These are phyloP conservation scores for Dermochelys coriacea DNA, from an alignment of 2,797 vertebrate genomes.

Conservation along the genomic window DNA sequence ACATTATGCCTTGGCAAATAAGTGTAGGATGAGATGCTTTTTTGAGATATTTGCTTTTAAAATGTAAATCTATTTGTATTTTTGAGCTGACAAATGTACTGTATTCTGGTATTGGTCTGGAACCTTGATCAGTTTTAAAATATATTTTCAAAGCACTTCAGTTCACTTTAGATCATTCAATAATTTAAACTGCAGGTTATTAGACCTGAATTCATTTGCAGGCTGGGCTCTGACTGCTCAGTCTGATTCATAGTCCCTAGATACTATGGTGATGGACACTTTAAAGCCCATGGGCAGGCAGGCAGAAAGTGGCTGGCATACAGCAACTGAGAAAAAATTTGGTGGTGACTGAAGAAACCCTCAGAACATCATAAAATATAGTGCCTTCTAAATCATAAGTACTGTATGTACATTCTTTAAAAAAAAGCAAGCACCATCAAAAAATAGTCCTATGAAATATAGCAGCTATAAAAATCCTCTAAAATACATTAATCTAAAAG, in stretches of 20 bases:
- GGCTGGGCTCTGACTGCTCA: background rate
- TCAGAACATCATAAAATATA: background rate
- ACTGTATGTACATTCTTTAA: background rate
- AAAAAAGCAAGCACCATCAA: background rate
- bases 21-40: background rate
- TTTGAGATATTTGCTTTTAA: background rate
- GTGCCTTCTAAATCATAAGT: conserved; percentile 14
- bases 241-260: conserved; percentile 1
- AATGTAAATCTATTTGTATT: background rate
- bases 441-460: conserved; percentile 22
- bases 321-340: background rate
- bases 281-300: background rate
- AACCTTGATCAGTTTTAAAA: conserved; percentile 20
- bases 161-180: background rate
- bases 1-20: background rate
- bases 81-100: background rate
- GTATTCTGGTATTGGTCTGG: conserved; percentile 5
- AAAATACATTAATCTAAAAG: background rate
- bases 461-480: conserved; percentile 5
- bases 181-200: background rate
- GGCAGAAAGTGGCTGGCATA: conserved; percentile 2
- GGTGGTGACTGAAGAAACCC: conserved; percentile 17
- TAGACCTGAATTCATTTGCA: background rate
- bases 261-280: background rate
- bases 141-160: background rate